These are phyloP conservation scores for Cirrhinus mrigala DNA, from an alignment of 2,797 vertebrate species.

Conservation along the genomic window DNA sequence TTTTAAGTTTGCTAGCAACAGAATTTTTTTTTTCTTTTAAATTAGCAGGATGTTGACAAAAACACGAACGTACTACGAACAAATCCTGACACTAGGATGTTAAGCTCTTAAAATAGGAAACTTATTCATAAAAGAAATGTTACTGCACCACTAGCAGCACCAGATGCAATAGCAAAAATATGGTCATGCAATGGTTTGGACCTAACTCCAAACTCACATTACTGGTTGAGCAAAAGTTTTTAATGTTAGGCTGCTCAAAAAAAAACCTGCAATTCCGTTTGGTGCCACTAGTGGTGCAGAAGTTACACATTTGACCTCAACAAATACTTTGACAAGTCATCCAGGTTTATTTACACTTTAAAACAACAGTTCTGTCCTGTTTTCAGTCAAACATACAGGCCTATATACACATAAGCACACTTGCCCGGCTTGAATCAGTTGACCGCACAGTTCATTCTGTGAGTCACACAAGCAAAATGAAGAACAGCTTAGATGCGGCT, in stretches of 20 bases:
- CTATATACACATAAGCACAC: conserved; percentile 44
- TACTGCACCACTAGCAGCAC: neutral
- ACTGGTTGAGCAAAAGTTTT: neutral
- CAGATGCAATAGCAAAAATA: too few species aligned
- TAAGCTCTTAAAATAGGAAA: neutral
- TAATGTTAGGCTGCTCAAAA: neutral
- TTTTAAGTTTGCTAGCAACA: neutral
- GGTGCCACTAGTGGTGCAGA: neutral
- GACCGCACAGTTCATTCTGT: conserved; percentile 65
- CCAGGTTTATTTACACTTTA: neutral
- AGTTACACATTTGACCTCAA: neutral
- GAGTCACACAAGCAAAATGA: conserved; percentile 63
- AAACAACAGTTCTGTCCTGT: neutral
- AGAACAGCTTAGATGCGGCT: conserved; percentile 67
- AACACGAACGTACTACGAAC: neutral
- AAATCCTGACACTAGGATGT: neutral
- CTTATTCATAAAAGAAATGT: neutral
- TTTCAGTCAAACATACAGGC: conserved; percentile 19
- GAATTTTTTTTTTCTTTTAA: neutral
- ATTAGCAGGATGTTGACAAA: neutral
- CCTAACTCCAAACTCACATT: too few species aligned
- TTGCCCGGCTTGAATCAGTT: conserved; percentile 65
- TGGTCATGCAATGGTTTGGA: too few species aligned
- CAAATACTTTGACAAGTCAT: too few species aligned
- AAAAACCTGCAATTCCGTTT: too few species aligned